Evolutionary conservation across 35 echinoderm and acorn worm genomes (phyloP), one percentile per base, ranked within the genome.

Genomic region (Eucidaris tribuloides): DNA sequence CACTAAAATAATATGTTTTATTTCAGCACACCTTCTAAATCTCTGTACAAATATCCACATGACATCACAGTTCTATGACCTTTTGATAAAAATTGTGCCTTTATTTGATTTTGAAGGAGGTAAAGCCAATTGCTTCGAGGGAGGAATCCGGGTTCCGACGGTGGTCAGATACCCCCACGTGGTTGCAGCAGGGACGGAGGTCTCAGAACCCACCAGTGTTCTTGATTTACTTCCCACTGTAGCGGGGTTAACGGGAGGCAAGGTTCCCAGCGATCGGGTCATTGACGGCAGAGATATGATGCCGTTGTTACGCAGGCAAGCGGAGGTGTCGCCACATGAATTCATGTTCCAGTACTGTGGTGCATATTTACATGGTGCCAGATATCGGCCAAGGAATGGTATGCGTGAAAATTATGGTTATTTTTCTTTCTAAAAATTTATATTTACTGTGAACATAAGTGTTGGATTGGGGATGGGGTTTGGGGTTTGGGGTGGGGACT

Each of bases 321-420:
- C 46, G 39, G 81, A 55, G 19, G 71, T 78, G 3, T 78, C 84
- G 11, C 86, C 90, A 27, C 91, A 99, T 74, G 96, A 99, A 43
- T 87, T 99, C 49, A 90, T 99, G 90, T 99, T 89, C 54, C 87
- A 93, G 39, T 99, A 99, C 37, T 99, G 96, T 87, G 96, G 96
- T 4, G 46, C 45, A 13, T 90, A 90, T 58, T 39, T 99, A 29
- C 96, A 99, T 90, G 91, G 82, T 11, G 91, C 84, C 7, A 66
- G 96, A 32, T 93, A 99, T 55, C 86, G 82, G 54, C 91, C 96
- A 86, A 85, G 79, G 65, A 71, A 70, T 40, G 93, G 93, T 96
- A 66, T 23, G 31, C 62, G 13, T 66, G 20, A 66, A 23, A 33
- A 23, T 7, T 14, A 33, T 11, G 7, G 62, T 66, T 33, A 66